phyloP scores from a whole-genome alignment of 2,888 invertebrate genomes.

The Ormia ochracea region DNA sequence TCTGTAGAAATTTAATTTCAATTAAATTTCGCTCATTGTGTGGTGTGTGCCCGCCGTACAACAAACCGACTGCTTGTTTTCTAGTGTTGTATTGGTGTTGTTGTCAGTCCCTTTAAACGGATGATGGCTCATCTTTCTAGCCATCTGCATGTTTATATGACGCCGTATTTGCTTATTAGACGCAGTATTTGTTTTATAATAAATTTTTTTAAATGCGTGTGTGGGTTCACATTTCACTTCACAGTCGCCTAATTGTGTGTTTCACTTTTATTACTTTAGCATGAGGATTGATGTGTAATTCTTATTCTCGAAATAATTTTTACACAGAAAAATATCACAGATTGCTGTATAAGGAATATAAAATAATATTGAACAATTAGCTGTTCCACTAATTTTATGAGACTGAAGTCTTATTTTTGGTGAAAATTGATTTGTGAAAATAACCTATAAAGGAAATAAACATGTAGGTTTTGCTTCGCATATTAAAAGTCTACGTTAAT shows the following conservation, averaged over 20 bases:
- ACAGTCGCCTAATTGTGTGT: constrained; percentile 52
- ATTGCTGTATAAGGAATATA: constrained; percentile 21
- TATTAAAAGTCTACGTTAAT: no score
- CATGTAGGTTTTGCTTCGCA: no score
- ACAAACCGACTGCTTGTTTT: constrained; percentile 36
- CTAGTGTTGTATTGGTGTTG: constrained; percentile 21
- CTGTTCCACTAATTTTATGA: background rate
- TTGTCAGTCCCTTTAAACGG: background rate
- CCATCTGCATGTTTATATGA: background rate
- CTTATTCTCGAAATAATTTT: constrained; percentile 14
- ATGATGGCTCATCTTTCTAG: background rate
- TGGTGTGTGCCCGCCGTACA: background rate
- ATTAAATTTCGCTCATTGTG: constrained; percentile 8
- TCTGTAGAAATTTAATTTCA: background rate
- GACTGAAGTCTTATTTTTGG: background rate
- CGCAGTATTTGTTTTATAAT: no score
- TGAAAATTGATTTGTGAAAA: background rate
- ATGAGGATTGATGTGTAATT: constrained; percentile 42
- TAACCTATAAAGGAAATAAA: background rate
- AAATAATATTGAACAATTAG: constrained; percentile 23
- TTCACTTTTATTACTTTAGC: constrained; percentile 44
- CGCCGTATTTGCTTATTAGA: background rate
- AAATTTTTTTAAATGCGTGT: background rate
- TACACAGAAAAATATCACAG: background rate
- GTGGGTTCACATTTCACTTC: constrained; percentile 31